Percentiles rank a stretch among this genome's conserved stretches.
Evolutionary conservation across 2,113 vertebrate species (phyloP).

Genomic region (Phalacrocorax aristotelis): DNA sequence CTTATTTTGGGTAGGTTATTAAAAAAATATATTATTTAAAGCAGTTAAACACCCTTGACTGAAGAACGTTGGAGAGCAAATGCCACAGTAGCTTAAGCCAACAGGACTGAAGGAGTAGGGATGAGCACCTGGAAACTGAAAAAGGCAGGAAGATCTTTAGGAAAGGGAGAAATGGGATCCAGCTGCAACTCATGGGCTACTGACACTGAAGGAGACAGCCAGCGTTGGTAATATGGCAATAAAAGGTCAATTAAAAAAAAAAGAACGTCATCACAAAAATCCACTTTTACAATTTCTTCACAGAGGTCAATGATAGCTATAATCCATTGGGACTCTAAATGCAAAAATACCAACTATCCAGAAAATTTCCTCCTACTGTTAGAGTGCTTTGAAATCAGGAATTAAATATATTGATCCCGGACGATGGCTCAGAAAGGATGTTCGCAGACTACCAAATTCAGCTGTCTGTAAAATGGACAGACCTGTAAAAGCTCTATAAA

Average conservation of each 20-base stretch:
- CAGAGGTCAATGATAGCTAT: not conserved
- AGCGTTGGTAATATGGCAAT: not conserved
- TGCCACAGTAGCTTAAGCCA: not conserved
- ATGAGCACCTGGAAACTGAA: not conserved
- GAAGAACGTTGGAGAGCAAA: not conserved
- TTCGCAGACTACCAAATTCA: accelerated
- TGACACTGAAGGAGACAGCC: not conserved
- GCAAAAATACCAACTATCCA: not conserved
- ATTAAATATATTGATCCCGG: not conserved
- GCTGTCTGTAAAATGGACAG: not conserved
- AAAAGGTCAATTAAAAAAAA: not conserved
- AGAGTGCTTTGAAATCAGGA: not conserved
- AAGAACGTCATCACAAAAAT: not conserved
- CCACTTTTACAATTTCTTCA: not conserved
- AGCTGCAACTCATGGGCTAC: not conserved
- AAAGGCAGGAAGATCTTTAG: not conserved
- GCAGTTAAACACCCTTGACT: not conserved
- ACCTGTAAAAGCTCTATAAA: not conserved
- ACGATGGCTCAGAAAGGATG: not conserved
- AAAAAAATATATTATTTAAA: not conserved
- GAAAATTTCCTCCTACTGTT: not conserved
- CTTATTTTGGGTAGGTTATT: not conserved
- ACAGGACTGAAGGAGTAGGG: not conserved
- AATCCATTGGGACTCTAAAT: not conserved
- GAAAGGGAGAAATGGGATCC: not conserved